Evolutionary conservation across 2,113 vertebrate genomes (phyloP), one percentile per base, ranked within the genome.

Genomic region (Hippocampus barbouri): DNA sequence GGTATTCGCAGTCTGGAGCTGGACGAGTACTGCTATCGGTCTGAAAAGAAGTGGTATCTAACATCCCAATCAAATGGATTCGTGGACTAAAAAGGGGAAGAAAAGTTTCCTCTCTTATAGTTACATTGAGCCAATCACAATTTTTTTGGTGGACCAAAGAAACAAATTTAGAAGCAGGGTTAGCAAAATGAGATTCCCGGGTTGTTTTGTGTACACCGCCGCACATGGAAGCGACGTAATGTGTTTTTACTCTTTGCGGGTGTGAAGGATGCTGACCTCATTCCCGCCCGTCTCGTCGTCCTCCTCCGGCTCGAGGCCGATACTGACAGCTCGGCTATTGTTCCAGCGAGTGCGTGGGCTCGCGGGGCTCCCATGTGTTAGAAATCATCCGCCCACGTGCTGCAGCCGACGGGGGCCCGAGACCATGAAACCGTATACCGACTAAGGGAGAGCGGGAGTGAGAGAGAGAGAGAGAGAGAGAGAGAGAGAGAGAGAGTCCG

Each of bases 371-470:
- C 89, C 93, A 93, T 93, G 92, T 93, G 93, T 92, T 93, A 92
- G 88, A 93, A 91, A 93, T 93, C 92, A 92, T 93, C 93, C 91
- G 80, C 93, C 93, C 93, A 93, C 93, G 87, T 89, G 90, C 91
- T 89, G 59, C 80, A 72, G 85, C 86, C 90, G 91, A 91, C 88
- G 69, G 84, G 77, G 89, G 87, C 88, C 85, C 81, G 59, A 75
- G 84, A 87, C 85, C 70, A 21, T 91, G 92, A 91, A 93, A 93
- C 85, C 72, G 80, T 87, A 93, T 83, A 88, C 91, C 51, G 71
- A 87, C 15, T 18, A 18, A 61, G 59, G 23, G 56, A 25, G 56
- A 14, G n/a, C 1, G 56, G 21, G 23, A 15, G 9, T 5, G 10
- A 60, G 27, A 16, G 25, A 59, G 59, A 30, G 27, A 61, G 86